phyloP scores from a whole-genome alignment of 2,797 vertebrate species.

The Acanthornis magna region DNA sequence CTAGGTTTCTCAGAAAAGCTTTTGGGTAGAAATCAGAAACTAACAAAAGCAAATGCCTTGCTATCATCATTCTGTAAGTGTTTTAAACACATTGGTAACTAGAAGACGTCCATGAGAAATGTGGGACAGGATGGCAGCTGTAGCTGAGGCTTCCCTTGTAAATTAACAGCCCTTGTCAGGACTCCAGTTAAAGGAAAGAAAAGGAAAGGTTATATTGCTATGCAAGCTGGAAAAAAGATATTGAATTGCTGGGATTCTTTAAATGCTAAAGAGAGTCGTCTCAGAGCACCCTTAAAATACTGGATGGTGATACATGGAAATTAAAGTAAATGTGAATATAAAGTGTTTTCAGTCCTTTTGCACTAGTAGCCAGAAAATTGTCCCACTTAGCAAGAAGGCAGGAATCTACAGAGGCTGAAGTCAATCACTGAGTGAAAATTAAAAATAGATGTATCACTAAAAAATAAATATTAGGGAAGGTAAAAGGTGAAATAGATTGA shows the following conservation, averaged over 20 bases:
- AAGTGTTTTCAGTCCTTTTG: not conserved
- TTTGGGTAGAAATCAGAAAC: constrained; percentile 20
- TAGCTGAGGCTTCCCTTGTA: not conserved
- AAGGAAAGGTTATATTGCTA: constrained; percentile 21
- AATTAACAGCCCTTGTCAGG: constrained; percentile 26
- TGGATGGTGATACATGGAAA: not conserved
- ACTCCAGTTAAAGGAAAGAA: constrained; percentile 21
- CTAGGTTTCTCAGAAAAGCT: not conserved
- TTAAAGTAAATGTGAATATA: not conserved
- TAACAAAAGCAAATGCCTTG: not conserved
- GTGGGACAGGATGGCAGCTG: not conserved
- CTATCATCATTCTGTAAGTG: not conserved
- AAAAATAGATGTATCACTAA: not conserved
- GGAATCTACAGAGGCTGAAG: not conserved
- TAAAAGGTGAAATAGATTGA: not conserved
- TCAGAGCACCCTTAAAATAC: not conserved
- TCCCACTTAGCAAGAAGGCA: not conserved
- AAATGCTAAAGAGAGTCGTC: not conserved
- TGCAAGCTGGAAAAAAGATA: not conserved
- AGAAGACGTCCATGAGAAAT: not conserved
- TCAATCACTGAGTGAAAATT: not conserved
- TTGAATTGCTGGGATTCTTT: constrained; percentile 4
- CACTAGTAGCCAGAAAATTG: not conserved
- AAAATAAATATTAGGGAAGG: constrained; percentile 6
- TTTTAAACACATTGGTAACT: not conserved